Percentiles rank a stretch among this genome's conserved stretches.
phyloP scores from a whole-genome alignment of 2,113 vertebrate species.

The Takifugu bimaculatus region DNA sequence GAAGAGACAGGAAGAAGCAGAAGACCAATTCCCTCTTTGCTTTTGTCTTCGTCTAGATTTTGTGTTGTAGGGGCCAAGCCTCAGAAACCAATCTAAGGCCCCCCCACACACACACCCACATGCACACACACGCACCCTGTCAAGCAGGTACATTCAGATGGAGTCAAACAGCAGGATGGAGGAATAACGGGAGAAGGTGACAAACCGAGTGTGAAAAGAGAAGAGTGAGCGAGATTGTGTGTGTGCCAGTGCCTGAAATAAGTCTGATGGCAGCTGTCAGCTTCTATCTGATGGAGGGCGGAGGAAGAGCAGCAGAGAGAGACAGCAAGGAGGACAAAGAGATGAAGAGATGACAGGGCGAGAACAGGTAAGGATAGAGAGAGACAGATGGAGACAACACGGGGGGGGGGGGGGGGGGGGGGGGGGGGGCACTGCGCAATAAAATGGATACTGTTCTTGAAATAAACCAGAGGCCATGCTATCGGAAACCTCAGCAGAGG shows the following conservation, averaged over 20 bases:
- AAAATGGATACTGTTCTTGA: constrained; percentile 24
- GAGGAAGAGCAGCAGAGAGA: constrained; percentile 26
- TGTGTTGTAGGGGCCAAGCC: constrained; percentile 14
- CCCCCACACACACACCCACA: constrained; percentile 26
- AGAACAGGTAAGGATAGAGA: constrained; percentile 35
- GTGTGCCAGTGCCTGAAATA: constrained; percentile 55
- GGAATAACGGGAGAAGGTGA: constrained; percentile 38
- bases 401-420: too few relatives aligned
- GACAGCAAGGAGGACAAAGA: neutral
- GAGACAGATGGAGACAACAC: constrained; percentile 14
- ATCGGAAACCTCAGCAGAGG: constrained; percentile 16
- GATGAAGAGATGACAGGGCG: constrained; percentile 37
- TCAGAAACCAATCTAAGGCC: constrained; percentile 41
- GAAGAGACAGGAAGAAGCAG: constrained; percentile 20
- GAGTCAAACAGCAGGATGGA: constrained; percentile 33
- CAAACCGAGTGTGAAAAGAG: constrained; percentile 37
- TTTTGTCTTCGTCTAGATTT: constrained; percentile 53
- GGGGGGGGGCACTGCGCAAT: constrained; percentile 6
- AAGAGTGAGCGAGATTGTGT: constrained; percentile 1
- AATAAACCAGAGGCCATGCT: constrained; percentile 27
- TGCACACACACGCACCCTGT: constrained; percentile 20
- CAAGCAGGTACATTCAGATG: constrained; percentile 28
- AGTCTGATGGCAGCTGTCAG: constrained; percentile 63
- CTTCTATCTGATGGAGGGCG: constrained; percentile 47
- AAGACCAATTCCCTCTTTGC: constrained; percentile 29